Evolutionary conservation across 2,113 vertebrate genomes (phyloP), one percentile per base, ranked within the genome.

Genomic region (Halichoerus grypus): DNA sequence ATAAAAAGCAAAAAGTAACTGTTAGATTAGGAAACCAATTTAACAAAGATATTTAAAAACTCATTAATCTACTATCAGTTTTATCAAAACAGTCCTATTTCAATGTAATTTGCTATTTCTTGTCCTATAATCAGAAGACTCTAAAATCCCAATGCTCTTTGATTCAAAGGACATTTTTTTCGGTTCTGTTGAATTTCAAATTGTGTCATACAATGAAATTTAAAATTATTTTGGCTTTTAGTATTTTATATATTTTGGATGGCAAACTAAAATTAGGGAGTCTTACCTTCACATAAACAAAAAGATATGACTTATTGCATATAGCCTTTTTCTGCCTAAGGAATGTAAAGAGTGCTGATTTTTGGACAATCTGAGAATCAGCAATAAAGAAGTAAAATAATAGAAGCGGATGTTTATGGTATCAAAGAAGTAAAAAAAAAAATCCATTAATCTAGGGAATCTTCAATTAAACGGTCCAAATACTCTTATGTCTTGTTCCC

Each of bases 61-160:
- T 76, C 33, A 92, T 90, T 93, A 93, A 61, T 59, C 39, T 84
- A 88, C 19, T 51, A 74, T 49, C 91, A 63, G 18, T n/a, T 92
- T 96, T 81, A 94, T 87, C 33, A 76, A 97, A 96, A 96, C 11
- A 84, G 59, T 83, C 33, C 57, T 87, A 92, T 39, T 89, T 85
- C 79, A 53, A 86, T 79, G 55, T 19, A 95, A 88, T 82, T 88
- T 61, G n/a, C 46, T 79, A 11, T 91, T 91, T 88, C 88, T 49
- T 76, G 10, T 69, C 31, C 61, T 84, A 91, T 31, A 96, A 94
- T 93, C 74, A 97, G 28, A 94, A 95, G 33, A 79, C 21, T 31
- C 94, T 46, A 92, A 95, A 97, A 71, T 81, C 33, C 14, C 84
- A 96, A 95, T 39, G 55, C 7, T 61, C 24, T 51, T 63, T 85